Evolutionary conservation across 2,797 vertebrate genomes (phyloP).

Genomic region (Chloroceryle inda): DNA sequence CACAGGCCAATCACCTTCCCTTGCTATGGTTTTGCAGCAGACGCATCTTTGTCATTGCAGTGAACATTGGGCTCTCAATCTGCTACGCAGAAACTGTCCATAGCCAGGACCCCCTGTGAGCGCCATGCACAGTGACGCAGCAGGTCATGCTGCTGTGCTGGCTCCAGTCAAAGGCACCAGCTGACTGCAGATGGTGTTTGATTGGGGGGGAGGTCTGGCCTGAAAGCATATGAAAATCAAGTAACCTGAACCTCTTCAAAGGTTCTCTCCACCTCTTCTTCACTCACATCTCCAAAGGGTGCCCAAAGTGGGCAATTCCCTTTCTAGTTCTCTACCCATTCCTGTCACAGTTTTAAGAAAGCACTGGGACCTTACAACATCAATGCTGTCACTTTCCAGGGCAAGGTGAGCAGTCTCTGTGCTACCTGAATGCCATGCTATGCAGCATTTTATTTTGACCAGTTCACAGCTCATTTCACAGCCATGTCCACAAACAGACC

Average conservation of each 20-base stretch:
- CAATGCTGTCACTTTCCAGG: neutral
- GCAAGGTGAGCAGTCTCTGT: neutral
- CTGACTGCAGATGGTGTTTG: neutral
- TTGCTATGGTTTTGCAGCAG: neutral
- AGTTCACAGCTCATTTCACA: conserved; percentile 33
- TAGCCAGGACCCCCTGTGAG: fast-evolving
- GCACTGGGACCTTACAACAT: neutral
- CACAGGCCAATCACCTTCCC: neutral
- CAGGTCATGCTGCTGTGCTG: neutral
- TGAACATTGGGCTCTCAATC: neutral
- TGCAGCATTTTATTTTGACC: neutral
- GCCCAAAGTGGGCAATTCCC: neutral
- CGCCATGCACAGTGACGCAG: fast-evolving
- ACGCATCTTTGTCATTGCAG: neutral
- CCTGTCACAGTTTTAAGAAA: neutral
- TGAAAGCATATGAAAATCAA: neutral
- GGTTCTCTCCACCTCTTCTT: neutral
- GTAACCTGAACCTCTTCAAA: neutral
- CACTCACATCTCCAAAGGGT: neutral
- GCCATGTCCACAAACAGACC: neutral
- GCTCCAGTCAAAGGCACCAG: neutral
- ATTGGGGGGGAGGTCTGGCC: neutral
- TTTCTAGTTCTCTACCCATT: fast-evolving
- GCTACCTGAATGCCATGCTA: neutral
- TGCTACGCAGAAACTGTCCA: neutral